Evolutionary conservation across 2,113 vertebrate genomes (phyloP), one percentile per base, ranked within the genome.

Genomic region (Syrmaticus mikado): DNA sequence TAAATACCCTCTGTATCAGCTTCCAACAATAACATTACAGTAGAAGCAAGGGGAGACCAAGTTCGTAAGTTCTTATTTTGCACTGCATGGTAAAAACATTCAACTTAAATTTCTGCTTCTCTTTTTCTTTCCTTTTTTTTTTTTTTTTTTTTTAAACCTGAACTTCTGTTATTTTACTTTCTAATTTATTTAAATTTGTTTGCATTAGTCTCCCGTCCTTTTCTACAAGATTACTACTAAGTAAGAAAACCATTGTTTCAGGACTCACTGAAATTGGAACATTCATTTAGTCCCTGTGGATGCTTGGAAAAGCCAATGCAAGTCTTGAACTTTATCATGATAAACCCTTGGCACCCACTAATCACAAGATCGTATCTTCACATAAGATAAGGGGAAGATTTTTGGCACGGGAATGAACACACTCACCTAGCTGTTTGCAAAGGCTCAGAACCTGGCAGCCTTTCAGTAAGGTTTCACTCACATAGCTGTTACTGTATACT

Each of bases 401-500:
- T 96, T 84, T 95, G 97, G 97, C 97, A 98, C 95, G 97, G 96
- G 97, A 98, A 98, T 58, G 94, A 95, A 95, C 92, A 96, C 96
- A 96, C 95, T 97, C 97, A 97, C 98, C 98, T 98, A 98, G 95
- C 93, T 96, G 84, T 96, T 97, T 95, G 96, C 94, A 97, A 92
- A 98, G 97, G 77, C 96, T 97, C 95, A 92, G 95, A 93, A 94
- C 89, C 97, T 97, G 97, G 97, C 94, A 97, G 96, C 90, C 97
- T 96, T 96, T 97, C 97, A 98, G 96, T 96, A 97, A 97, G 96
- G 96, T 95, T 95, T 97, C 97, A 97, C 95, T 98, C 95, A 97
- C 72, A 78, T 46, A 98, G 98, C 99, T 99, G 99, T 98, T 98
- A 98, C 98, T 97, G 98, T 98, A 99, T 98, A 98, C 94, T 99